These are phyloP conservation scores for Hirtodrosophila histrioides DNA, from an alignment of 2,888 invertebrate species.

Conservation along the genomic window DNA sequence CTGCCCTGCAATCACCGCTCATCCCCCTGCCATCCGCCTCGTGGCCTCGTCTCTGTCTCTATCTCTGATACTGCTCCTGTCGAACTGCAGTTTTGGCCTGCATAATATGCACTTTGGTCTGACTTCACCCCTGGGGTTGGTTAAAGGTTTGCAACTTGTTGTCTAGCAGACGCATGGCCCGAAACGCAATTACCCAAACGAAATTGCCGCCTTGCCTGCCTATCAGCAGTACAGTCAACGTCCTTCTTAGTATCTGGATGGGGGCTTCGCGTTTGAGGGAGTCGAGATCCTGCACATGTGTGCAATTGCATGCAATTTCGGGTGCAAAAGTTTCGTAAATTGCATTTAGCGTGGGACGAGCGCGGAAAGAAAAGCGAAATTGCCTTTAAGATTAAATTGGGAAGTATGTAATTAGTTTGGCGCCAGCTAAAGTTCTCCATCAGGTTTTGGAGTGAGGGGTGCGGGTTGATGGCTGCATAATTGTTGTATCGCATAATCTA, in stretches of 20 bases:
- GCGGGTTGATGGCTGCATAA: constrained; percentile 32
- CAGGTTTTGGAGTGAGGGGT: background rate
- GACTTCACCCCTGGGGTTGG: constrained; percentile 52
- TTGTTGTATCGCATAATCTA: constrained; percentile 18
- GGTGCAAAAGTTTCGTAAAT: constrained; percentile 66
- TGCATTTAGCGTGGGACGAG: constrained; percentile 49
- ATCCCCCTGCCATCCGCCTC: background rate
- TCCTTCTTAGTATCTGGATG: constrained; percentile 30
- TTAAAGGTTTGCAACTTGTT: constrained; percentile 51
- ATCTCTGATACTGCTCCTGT: constrained; percentile 8
- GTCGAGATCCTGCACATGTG: constrained; percentile 49
- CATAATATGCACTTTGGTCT: constrained; percentile 73
- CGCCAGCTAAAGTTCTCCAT: constrained; percentile 30
- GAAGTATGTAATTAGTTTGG: constrained; percentile 59
- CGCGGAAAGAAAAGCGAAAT: constrained; percentile 61
- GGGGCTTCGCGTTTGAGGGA: constrained; percentile 11
- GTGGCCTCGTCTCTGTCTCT: background rate
- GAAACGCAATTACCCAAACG: constrained; percentile 71
- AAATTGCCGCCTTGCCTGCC: constrained; percentile 38
- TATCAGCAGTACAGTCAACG: constrained; percentile 38
- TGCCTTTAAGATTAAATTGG: constrained; percentile 73
- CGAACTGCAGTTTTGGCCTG: constrained; percentile 73
- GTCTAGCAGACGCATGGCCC: constrained; percentile 44
- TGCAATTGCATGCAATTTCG: constrained; percentile 74
- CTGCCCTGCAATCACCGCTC: constrained; percentile 43